These are phyloP conservation scores for Popillia japonica DNA, from an alignment of 1,140 invertebrate genomes.

Conservation along the genomic window DNA sequence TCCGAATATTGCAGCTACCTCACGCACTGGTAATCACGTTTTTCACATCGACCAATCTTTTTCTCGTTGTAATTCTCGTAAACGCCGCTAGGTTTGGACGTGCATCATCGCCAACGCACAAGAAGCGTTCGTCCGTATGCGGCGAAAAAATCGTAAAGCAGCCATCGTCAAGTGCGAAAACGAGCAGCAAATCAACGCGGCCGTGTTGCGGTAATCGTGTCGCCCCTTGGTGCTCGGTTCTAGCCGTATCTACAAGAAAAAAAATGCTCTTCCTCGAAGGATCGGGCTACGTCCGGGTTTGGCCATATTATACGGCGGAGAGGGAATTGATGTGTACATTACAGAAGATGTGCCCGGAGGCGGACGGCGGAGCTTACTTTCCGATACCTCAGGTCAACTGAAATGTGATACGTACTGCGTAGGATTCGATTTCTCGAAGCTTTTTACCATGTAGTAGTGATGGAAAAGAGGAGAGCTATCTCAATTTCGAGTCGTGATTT, in stretches of 20 bases:
- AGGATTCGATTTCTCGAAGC: neutral
- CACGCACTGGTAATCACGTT: neutral
- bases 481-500: too few relatives aligned
- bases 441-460: neutral
- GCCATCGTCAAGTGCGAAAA: slow-evolving; percentile 22
- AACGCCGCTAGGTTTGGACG: neutral
- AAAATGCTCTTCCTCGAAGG: neutral
- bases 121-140: neutral
- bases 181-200: slow-evolving; percentile 12
- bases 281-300: neutral
- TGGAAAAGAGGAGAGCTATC: neutral
- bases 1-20: too few relatives aligned
- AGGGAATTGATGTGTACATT: neutral
- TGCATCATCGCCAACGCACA: neutral
- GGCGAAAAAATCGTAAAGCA: neutral
- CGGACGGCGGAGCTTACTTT: neutral
- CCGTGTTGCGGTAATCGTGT: neutral
- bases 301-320: neutral
- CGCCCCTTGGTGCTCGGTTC: too few relatives aligned
- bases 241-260: neutral
- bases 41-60: neutral
- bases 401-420: neutral
- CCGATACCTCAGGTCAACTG: neutral
- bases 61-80: slow-evolving; percentile 10
- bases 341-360: neutral